Base-by-base conservation (phyloP, 1,140 invertebrate species). In the Hylaeus anthracinus region DNA sequence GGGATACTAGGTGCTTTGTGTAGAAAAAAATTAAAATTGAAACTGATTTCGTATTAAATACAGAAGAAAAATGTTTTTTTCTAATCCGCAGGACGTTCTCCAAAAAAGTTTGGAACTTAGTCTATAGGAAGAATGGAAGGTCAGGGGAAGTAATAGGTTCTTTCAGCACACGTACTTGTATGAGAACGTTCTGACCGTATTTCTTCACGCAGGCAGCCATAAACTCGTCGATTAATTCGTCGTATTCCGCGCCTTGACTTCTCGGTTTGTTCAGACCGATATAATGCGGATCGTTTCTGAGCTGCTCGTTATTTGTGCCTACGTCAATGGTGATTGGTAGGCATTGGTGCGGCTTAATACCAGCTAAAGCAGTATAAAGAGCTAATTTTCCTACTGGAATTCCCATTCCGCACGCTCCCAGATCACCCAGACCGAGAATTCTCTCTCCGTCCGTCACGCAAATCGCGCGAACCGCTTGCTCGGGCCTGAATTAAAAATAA, bases 201-300 rank as follows among this genome's bases (percentile, higher is more conserved):
- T 98, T 96, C 92, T 96, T 96, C 0, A 99, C 97, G 73, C 98
- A 97, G 2, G 98, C 98, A 90, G 97, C 94, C 98, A 99, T 99
- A 91, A 99, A 99, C 93, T 99, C 99, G 90, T 99, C 99, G 73
- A 99, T 96, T 86, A 99, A 97, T 60, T 97, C 97, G 91, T 99
- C 98, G 92, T 99, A 99, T 76, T 96, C 96, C 53, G 95, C 94
- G 14, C 99, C 99, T 45, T 96, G 96, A 0, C 97, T 96, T 67
- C 99, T 94, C 79, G 96, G 96, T 87, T 99, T 97, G 76, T 97
- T 95, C 58, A 99, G 92, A 66, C 99, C 99, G 89, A 99, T 98
- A 92, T 99, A 99, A 73, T 98, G 94, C 5, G 98, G 98, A 95
- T 99, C 98, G 91, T 99, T 96, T 14, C 98, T 94, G 0, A 99